A percentile compares a stretch with the other conserved stretches of the same genome.
Conservation (phyloP, 2,113 vertebrate species). For the Cheirogaleus medius region DNA sequence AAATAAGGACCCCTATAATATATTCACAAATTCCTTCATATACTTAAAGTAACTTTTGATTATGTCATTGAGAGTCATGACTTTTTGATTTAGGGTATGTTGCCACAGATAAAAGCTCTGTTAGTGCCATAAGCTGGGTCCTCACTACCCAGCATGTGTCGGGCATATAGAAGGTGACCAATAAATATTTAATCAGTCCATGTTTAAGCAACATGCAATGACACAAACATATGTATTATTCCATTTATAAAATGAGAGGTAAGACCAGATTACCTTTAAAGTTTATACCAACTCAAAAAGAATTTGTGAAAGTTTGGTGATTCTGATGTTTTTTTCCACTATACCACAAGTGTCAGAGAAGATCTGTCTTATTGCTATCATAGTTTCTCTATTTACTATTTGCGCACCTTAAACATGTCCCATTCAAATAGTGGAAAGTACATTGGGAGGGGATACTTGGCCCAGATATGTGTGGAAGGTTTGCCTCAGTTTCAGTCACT, state of each 20-base stretch:
- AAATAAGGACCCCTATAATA: neutral
- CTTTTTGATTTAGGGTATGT: neutral
- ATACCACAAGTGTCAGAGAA: neutral
- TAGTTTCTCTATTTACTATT: neutral
- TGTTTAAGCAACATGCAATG: neutral
- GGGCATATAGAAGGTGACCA: neutral
- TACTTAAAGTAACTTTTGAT: neutral
- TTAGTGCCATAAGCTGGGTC: neutral
- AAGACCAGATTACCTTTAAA: neutral
- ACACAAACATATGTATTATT: neutral
- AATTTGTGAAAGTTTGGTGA: neutral
- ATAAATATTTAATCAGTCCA: neutral
- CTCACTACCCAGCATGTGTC: too few species aligned
- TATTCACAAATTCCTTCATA: neutral
- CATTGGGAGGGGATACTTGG: neutral
- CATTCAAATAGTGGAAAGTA: neutral
- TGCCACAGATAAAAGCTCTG: neutral
- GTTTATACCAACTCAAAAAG: neutral
- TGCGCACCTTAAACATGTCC: too few species aligned
- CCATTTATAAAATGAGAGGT: neutral
- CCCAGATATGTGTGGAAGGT: neutral
- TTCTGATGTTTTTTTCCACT: neutral
- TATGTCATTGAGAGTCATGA: neutral
- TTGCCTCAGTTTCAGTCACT: neutral
- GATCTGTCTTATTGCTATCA: neutral